A percentile compares a stretch with the other conserved stretches of the same genome.
These are phyloP conservation scores for Thamnaconus septentrionalis DNA, from an alignment of 2,113 vertebrate genomes.

Conservation along the genomic window DNA sequence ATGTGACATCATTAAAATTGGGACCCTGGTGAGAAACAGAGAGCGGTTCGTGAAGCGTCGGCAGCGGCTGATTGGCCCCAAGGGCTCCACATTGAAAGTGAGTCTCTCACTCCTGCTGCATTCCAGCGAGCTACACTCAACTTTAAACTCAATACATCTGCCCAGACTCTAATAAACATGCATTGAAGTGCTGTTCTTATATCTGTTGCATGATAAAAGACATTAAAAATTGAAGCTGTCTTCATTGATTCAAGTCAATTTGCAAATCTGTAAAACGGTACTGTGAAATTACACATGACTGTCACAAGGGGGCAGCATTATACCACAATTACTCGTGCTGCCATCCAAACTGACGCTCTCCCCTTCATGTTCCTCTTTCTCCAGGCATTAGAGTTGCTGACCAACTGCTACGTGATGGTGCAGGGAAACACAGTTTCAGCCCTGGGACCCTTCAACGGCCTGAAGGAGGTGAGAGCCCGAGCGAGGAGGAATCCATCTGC, in stretches of 20 bases:
- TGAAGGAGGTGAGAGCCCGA: slow-evolving; percentile 86
- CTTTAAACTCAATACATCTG: no score
- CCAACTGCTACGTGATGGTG: slow-evolving; percentile 96
- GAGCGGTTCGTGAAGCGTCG: slow-evolving; percentile 95
- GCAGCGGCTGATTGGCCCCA: slow-evolving; percentile 93
- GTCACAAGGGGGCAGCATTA: neutral
- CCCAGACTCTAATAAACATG: no score
- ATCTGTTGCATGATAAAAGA: no score
- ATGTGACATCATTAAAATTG: slow-evolving; percentile 97
- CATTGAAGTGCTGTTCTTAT: no score
- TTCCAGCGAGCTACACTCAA: neutral
- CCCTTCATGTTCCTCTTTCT: slow-evolving; percentile 6
- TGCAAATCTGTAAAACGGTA: no score
- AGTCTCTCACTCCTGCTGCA: slow-evolving; percentile 9
- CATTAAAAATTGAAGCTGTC: no score
- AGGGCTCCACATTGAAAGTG: slow-evolving; percentile 96
- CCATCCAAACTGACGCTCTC: neutral
- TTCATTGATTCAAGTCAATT: no score
- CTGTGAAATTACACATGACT: no score
- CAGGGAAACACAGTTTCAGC: slow-evolving; percentile 97
- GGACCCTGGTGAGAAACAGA: slow-evolving; percentile 89
- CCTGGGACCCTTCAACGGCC: slow-evolving; percentile 86
- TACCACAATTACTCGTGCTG: neutral
- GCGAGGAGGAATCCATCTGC: neutral
- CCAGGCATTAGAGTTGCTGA: slow-evolving; percentile 92